Evolutionary conservation across 1,140 invertebrate genomes (phyloP), one percentile per base, ranked within the genome.

Genomic region (Anadara kagoshimensis): DNA sequence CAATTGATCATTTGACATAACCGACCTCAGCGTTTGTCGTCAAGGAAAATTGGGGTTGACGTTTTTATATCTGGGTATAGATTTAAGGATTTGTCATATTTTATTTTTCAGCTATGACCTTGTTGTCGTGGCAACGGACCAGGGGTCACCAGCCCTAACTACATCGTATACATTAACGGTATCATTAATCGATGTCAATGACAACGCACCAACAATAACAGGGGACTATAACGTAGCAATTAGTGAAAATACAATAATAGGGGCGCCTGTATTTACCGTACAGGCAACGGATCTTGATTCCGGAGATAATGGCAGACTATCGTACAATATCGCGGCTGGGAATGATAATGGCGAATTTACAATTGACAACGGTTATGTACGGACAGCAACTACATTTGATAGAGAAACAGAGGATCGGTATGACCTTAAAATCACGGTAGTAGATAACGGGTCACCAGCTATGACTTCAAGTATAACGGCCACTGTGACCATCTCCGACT

Each of bases 201-300:
- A 83, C 58, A 78, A 77, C 26, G 29, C 65, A 7, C 81, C 81
- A 20, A 65, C 64, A 5, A 83, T 79, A 54, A 69, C 68, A 14
- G 86, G 88, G 5, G 58, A 69, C n/a, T 79, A 88, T 87, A 91
- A 98, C 0, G 93, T 93, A 45, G 93, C 94, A 76, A 93, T 99
- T 5, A 93, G 94, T 76, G 97, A 99, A 89, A 99, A 99, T 84
- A 96, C 95, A 5, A 95, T 96, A 0, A 93, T 98, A 8, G 62
- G 62, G 36, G 36, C 62, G 36, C 51, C 62, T 5, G 24, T 64
- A 44, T 51, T 64, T 11, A 51, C 11, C 51, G 47, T 64, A 36
- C 45, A n/a, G 2, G 62, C 62, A 10, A 51, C 49, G 29, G 62
- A 64, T 53, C 8, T 4, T 3, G 62, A 64, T 53, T 18, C n/a